phyloP scores from a whole-genome alignment of 1,140 invertebrate species.

The Liolophura sinensis region DNA sequence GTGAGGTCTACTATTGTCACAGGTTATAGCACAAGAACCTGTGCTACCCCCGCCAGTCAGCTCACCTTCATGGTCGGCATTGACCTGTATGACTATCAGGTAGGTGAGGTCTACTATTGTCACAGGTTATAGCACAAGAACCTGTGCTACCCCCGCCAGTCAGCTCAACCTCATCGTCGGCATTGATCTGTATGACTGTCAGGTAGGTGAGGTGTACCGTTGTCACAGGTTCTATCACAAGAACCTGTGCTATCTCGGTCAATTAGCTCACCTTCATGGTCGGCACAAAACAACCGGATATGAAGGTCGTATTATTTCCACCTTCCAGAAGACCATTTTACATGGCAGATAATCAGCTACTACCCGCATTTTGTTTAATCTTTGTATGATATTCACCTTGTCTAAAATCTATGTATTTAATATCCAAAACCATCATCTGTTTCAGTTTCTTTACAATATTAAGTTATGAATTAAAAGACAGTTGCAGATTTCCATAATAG shows the following conservation, averaged over 20 bases:
- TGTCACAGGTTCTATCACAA: conserved; percentile 23
- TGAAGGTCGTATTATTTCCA: too few relatives aligned
- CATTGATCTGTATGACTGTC: conserved; percentile 47
- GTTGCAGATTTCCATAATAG: too few relatives aligned
- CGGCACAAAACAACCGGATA: too few relatives aligned
- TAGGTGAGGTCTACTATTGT: conserved; percentile 17
- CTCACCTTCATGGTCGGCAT: conserved; percentile 57
- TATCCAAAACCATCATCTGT: too few relatives aligned
- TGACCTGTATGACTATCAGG: conserved; percentile 44
- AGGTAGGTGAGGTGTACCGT: conserved; percentile 24
- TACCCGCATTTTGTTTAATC: too few relatives aligned
- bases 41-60: conserved; percentile 50
- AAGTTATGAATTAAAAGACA: too few relatives aligned
- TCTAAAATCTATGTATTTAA: too few relatives aligned
- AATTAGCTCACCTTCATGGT: conserved; percentile 56
- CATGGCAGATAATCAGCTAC: too few relatives aligned
- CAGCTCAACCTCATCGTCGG: conserved; percentile 57
- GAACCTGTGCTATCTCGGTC: conserved; percentile 48
- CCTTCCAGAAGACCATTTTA: too few relatives aligned
- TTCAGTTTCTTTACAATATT: too few relatives aligned
- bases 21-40: conserved; percentile 38
- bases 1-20: not conserved
- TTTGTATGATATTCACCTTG: too few relatives aligned
- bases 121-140: conserved; percentile 35
- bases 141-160: conserved; percentile 45